Base-by-base conservation (phyloP, 2,888 invertebrate species). In the Synergus gifuensis region DNA sequence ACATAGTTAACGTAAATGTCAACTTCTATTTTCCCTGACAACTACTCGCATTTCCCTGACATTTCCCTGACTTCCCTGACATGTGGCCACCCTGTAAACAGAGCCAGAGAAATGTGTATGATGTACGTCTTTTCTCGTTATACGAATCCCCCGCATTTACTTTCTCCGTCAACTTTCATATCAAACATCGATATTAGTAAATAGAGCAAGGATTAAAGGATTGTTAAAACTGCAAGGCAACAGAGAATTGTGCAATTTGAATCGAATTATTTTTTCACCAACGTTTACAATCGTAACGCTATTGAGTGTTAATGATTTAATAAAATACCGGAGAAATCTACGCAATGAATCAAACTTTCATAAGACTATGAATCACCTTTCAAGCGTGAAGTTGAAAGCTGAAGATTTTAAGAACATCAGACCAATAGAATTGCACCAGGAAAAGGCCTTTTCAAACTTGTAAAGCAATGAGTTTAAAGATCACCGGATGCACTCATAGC, bases 281-380 rank as follows among this genome's bases (percentile, higher is more conserved):
- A 18, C n/a, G 49, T 73, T 73, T 73, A 54, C 49, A 73, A 54
- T 54, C n/a, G n/a, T 73, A 54, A 73, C 49, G 49, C 54, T 73
- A 73, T 73, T 73, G 73, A 73, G 73, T 73, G 54, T 73, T 54
- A 73, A 73, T 73, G 73, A 73, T 73, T 73, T 73, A 73, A 73
- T 73, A 73, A 73, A 66, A 54, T 54, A 73, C 73, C 49, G 54
- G 73, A 73, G 73, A 73, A 73, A 73, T 73, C 73, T 73, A 73
- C 73, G 73, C 73, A 54, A 73, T 73, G 73, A 73, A 73, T 73
- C 73, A 73, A 73, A 73, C 73, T 73, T 73, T 73, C 73, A 73
- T 73, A 54, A 73, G 73, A 54, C 73, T 36, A 73, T 73, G 73
- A 73, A 73, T 73, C 73, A 73, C 73, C 73, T 73, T 54, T 54